phyloP scores from a whole-genome alignment of 2,888 invertebrate species.

The Anorthoa munda region DNA sequence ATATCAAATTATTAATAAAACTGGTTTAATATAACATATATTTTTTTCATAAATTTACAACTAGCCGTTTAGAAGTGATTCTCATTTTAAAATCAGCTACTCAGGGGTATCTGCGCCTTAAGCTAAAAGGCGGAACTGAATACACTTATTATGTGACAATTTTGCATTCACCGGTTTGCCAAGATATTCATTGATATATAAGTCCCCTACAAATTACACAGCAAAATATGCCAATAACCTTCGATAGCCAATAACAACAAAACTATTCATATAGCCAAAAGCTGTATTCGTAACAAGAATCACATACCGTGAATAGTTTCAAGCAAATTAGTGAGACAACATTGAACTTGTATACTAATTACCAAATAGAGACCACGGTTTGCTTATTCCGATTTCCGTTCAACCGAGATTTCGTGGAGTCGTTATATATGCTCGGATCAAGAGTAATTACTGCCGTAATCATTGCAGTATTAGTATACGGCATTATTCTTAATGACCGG shows the following conservation, averaged over 20 bases:
- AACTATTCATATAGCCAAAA: conserved; percentile 1
- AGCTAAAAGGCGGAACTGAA: too few relatives aligned
- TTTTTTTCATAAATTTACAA: too few relatives aligned
- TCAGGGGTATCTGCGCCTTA: too few relatives aligned
- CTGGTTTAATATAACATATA: too few relatives aligned
- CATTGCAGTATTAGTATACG: background rate
- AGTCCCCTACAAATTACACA: background rate
- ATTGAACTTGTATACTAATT: conserved; percentile 25
- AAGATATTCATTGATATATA: background rate
- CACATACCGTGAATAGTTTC: conserved; percentile 20
- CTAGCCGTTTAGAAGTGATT: too few relatives aligned
- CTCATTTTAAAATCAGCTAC: too few relatives aligned
- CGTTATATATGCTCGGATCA: too few relatives aligned
- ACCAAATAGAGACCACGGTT: background rate
- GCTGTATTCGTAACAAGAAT: conserved; percentile 1
- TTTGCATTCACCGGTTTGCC: background rate
- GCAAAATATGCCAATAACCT: too few relatives aligned
- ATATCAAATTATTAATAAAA: too few relatives aligned
- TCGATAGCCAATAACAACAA: background rate
- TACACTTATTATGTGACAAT: too few relatives aligned
- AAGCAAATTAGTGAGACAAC: conserved; percentile 19
- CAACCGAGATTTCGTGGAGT: background rate
- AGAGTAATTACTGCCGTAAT: too few relatives aligned
- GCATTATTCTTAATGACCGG: too few relatives aligned
- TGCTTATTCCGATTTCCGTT: conserved; percentile 9